Evolutionary conservation across 2,888 invertebrate species (phyloP).

Genomic region (Coenonympha arcania): DNA sequence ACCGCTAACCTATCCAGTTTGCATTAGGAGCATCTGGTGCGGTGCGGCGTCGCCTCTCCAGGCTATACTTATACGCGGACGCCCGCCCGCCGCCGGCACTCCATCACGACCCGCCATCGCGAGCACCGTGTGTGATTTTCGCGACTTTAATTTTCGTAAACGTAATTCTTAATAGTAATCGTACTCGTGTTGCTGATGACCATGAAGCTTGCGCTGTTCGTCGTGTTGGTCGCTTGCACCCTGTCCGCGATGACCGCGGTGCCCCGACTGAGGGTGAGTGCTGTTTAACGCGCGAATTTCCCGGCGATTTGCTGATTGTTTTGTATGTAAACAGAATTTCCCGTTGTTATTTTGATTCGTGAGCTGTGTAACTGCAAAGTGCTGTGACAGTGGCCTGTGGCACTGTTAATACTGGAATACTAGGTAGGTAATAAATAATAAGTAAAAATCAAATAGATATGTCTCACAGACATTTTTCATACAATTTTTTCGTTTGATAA

Average conservation of each 20-base stretch:
- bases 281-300: no score
- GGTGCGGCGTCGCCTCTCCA: constrained; percentile 29
- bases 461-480: no score
- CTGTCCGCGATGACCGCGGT: constrained; percentile 44
- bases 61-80: constrained; percentile 40
- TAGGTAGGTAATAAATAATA: no score
- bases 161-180: constrained; percentile 18
- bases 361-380: neutral
- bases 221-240: constrained; percentile 41
- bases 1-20: no score
- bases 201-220: constrained; percentile 42
- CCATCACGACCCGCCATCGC: constrained; percentile 37
- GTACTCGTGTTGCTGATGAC: constrained; percentile 26
- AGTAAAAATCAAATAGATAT: no score
- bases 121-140: constrained; percentile 22
- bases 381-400: no score
- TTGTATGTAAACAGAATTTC: neutral
- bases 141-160: constrained; percentile 21
- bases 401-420: no score
- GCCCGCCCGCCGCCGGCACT: constrained; percentile 42
- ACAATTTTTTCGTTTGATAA: no score
- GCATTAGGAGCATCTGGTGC: constrained; percentile 19
- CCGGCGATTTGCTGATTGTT: neutral
- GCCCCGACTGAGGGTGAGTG: constrained; percentile 51
- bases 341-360: neutral